These are phyloP conservation scores for Lasioglossum baleicum DNA, from an alignment of 1,140 invertebrate species.

Conservation along the genomic window DNA sequence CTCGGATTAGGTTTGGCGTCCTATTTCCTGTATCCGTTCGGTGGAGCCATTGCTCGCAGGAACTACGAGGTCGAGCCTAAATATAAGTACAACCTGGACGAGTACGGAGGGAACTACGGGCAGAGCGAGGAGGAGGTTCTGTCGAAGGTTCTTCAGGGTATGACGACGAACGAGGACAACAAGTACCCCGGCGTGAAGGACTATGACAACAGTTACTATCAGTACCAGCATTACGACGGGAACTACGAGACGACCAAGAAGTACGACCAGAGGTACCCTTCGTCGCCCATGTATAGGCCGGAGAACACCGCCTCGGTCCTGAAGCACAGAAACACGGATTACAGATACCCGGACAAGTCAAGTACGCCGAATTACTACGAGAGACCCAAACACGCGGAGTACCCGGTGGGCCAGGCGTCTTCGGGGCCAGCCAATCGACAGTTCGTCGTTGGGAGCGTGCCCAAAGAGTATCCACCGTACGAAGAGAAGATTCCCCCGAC, in stretches of 20 bases:
- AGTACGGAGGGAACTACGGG: constrained; percentile 83
- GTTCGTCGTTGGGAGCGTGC: constrained; percentile 76
- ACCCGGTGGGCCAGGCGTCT: constrained; percentile 41
- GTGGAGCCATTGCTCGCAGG: constrained; percentile 82
- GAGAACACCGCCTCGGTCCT: constrained; percentile 64
- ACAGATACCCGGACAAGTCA: constrained; percentile 66
- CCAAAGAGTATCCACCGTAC: constrained; percentile 70
- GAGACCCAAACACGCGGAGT: constrained; percentile 57
- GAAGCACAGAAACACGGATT: constrained; percentile 74
- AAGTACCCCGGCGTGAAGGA: constrained; percentile 64
- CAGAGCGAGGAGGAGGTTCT: constrained; percentile 88
- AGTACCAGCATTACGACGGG: constrained; percentile 65
- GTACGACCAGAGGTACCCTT: constrained; percentile 54
- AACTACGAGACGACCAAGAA: constrained; percentile 62
- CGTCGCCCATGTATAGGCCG: constrained; percentile 61
- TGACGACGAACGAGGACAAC: constrained; percentile 79
- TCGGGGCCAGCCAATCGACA: constrained; percentile 66
- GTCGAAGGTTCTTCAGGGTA: constrained; percentile 87
- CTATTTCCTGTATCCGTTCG: constrained; percentile 88
- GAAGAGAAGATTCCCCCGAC: constrained; percentile 35
- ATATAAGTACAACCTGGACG: constrained; percentile 83
- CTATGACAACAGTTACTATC: constrained; percentile 66
- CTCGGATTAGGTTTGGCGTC: constrained; percentile 87
- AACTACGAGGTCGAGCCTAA: constrained; percentile 84
- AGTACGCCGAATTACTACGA: constrained; percentile 72